Evolutionary conservation across 1,140 invertebrate species (phyloP).

Genomic region (Epicauta chinensis): DNA sequence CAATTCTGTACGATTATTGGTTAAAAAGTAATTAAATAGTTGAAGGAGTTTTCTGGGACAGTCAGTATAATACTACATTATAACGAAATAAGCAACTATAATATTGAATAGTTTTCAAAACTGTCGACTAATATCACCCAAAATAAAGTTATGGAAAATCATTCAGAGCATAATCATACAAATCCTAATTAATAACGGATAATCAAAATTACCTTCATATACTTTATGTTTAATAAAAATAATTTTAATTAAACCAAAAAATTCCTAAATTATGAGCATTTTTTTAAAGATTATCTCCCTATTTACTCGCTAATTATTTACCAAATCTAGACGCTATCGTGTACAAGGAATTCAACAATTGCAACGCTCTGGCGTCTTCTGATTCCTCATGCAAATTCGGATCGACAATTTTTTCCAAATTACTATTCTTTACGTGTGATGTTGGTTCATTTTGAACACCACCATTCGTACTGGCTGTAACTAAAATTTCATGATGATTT

Average conservation of each 20-base stretch:
- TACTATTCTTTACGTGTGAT: slow-evolving; percentile 24
- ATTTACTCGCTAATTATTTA: background rate
- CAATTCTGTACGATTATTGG: no score
- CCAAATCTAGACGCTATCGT: slow-evolving; percentile 74
- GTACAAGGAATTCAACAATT: slow-evolving; percentile 74
- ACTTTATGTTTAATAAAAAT: no score
- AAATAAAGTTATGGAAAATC: background rate
- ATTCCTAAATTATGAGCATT: slow-evolving; percentile 1
- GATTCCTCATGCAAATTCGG: slow-evolving; percentile 39
- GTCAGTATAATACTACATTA: no score
- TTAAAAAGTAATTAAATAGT: no score
- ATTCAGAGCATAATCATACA: no score
- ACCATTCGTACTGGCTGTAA: background rate
- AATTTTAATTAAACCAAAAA: background rate
- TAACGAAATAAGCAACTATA: no score
- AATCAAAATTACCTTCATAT: no score
- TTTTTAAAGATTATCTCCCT: background rate
- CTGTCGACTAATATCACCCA: background rate
- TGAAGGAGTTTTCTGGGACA: no score
- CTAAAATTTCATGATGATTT: slow-evolving; percentile 37
- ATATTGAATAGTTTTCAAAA: background rate
- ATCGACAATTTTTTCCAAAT: slow-evolving; percentile 24
- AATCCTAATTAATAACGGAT: no score
- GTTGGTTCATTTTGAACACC: slow-evolving; percentile 5
- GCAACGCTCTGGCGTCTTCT: slow-evolving; percentile 69